Conservation (phyloP, 2,888 invertebrate species). For the Chloroclystis v-ata region DNA sequence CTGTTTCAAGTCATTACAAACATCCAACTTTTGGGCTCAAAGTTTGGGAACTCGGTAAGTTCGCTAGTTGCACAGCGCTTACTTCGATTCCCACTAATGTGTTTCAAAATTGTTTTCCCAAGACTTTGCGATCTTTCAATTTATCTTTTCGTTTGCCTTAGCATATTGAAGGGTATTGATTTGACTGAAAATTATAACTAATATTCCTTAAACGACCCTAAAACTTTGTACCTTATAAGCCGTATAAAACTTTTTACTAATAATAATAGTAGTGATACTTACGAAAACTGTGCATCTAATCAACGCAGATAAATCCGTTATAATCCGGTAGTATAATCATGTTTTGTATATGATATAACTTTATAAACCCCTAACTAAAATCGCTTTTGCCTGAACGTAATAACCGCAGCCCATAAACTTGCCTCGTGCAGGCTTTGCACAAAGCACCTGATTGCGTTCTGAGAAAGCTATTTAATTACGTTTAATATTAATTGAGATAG, state of each 20-base stretch:
- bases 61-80: conserved; percentile 32
- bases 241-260: too few relatives aligned
- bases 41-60: conserved; percentile 40
- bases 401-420: conserved; percentile 12
- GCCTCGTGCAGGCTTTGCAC: conserved; percentile 16
- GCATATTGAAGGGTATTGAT: too few relatives aligned
- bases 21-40: conserved; percentile 35
- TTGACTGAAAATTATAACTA: too few relatives aligned
- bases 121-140: conserved; percentile 9
- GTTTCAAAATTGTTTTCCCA: conserved; percentile 24
- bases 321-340: too few relatives aligned
- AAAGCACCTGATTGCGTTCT: conserved; percentile 24
- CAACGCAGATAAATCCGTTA: too few relatives aligned
- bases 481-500: conserved; percentile 7
- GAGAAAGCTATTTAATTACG: conserved; percentile 23
- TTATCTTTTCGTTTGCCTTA: background rate
- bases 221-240: too few relatives aligned
- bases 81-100: conserved; percentile 34
- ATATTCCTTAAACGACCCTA: too few relatives aligned
- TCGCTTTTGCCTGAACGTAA: background rate
- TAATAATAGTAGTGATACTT: too few relatives aligned
- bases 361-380: background rate
- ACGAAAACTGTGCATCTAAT: too few relatives aligned
- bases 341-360: too few relatives aligned
- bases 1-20: conserved; percentile 48